These are phyloP conservation scores for Limnephilus auricula DNA, from an alignment of 2,888 invertebrate species.

Conservation along the genomic window DNA sequence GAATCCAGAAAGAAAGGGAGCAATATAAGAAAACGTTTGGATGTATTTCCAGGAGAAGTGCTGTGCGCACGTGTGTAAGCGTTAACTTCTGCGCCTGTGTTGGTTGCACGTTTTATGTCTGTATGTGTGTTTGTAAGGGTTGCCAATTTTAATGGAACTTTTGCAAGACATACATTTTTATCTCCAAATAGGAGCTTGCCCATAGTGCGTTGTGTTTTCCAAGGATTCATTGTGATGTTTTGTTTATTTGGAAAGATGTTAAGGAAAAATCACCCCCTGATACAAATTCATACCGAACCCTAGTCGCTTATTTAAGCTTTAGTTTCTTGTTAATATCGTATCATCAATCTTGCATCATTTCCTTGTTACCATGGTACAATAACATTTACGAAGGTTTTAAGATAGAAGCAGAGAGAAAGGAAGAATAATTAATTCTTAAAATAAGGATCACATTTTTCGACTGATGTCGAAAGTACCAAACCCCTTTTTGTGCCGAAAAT, in stretches of 20 bases:
- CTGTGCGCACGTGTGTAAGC: slow-evolving; percentile 51
- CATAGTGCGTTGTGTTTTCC: neutral
- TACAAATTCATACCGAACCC: neutral
- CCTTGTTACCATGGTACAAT: neutral
- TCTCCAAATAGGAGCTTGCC: neutral
- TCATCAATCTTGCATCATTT: slow-evolving; percentile 19
- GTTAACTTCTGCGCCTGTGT: slow-evolving; percentile 28
- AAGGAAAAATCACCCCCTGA: neutral
- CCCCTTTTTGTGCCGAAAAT: neutral
- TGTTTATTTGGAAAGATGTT: neutral
- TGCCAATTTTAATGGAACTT: slow-evolving; percentile 42
- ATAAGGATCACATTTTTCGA: neutral
- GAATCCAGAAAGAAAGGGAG: slow-evolving; percentile 82
- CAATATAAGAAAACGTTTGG: slow-evolving; percentile 63
- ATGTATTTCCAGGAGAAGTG: slow-evolving; percentile 51
- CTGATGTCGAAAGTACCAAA: neutral
- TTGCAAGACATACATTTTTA: neutral
- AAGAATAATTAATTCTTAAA: neutral
- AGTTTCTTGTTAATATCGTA: neutral
- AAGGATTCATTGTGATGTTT: neutral
- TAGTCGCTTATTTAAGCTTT: neutral
- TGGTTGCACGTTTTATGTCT: slow-evolving; percentile 29
- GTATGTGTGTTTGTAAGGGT: slow-evolving; percentile 47
- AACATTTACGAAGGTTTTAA: neutral
- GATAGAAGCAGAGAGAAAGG: neutral